Evolutionary conservation across 1,140 invertebrate genomes (phyloP), one percentile per base, ranked within the genome.

Genomic region (Caerostris extrusa): DNA sequence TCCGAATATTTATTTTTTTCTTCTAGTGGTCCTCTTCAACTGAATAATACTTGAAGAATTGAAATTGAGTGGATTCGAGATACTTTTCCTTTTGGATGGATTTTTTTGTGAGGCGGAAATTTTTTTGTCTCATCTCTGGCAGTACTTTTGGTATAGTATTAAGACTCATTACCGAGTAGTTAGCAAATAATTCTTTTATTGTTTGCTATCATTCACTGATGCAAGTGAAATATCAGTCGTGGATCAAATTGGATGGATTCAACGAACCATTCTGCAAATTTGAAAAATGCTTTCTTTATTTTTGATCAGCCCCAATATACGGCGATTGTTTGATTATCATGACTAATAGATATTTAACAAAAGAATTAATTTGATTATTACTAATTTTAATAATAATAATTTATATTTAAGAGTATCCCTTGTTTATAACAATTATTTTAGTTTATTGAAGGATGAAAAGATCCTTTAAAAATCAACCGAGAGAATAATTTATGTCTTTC

Each of bases 1-100:
- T 58, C 34, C n/a, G 67, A 87, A 81, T 93, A 93, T 93, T 93
- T 93, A 93, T 93, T 93, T 89, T 93, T 89, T 93, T 87, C 67
- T 82, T 81, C 67, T 77, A 89, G 85, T 60, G 85, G 56, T 17
- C 57, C 92, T 77, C 71, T 93, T 93, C 92, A 82, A 64, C 19
- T 88, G 58, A 85, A 60, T 64, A 92, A 92, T 92, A 85, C 90
- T 92, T 85, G n/a, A 92, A 85, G 60, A 92, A 64, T 92, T 92
- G 82, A 92, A 92, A 92, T 92, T 57, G 82, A 92, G 90, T 92
- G 61, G 19, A 34, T 83, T 92, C 57, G 57, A 85, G 90, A 92
- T 92, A 85, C 57, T 90, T 69, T 69, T 90, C 53, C 60, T 90
- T 55, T 90, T 90, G 57, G 57, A 34, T 10, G 12, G 56, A 17